phyloP scores from a whole-genome alignment of 2,888 invertebrate genomes.

The Hecatera dysodea region DNA sequence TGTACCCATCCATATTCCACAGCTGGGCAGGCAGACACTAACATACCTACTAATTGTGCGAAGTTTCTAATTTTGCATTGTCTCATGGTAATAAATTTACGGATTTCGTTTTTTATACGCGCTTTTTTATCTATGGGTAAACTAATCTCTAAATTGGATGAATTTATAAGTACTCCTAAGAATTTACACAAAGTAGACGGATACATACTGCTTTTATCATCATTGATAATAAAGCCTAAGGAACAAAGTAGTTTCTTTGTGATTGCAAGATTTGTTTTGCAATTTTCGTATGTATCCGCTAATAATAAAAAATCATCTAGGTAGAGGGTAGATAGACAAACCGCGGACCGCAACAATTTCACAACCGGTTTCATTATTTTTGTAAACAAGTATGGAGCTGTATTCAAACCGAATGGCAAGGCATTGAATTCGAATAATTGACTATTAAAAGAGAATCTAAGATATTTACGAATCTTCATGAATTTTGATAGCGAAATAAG shows the following conservation, averaged over 20 bases:
- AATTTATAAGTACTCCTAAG: constrained; percentile 8
- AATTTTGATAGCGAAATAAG: too few relatives aligned
- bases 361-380: constrained; percentile 9
- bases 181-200: constrained; percentile 2
- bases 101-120: constrained; percentile 5
- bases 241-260: constrained; percentile 8
- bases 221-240: constrained; percentile 7
- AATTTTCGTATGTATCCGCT: neutral
- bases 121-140: constrained; percentile 2
- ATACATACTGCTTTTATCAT: neutral
- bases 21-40: constrained; percentile 7
- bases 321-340: constrained; percentile 5
- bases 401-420: constrained; percentile 12
- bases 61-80: constrained; percentile 7
- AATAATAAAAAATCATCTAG: constrained; percentile 9
- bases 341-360: neutral
- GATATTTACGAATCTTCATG: constrained; percentile 10
- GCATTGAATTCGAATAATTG: constrained; percentile 12
- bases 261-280: neutral
- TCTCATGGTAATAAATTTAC: neutral
- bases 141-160: neutral
- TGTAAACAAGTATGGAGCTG: constrained; percentile 10
- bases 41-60: constrained; percentile 5
- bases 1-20: constrained; percentile 8
- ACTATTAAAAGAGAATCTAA: neutral